Conservation (phyloP, 2,797 vertebrate genomes). For the Aselliscus stoliczkanus region DNA sequence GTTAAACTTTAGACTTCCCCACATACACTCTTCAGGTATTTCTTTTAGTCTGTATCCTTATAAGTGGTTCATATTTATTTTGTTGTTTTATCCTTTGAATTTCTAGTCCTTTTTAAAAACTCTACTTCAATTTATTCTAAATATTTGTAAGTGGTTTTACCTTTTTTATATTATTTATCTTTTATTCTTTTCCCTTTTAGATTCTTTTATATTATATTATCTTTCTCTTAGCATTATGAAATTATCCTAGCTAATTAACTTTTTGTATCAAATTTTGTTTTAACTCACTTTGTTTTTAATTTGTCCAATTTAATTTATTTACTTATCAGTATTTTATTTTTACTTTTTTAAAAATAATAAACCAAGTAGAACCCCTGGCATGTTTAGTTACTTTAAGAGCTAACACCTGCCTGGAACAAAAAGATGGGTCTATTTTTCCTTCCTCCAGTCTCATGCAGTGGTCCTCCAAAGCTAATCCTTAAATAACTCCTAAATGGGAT, state of each 20-base stretch:
- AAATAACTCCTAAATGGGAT: background rate
- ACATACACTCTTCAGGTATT: background rate
- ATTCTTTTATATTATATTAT: background rate
- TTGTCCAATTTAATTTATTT: background rate
- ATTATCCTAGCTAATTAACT: background rate
- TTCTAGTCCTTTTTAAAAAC: background rate
- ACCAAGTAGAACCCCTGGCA: background rate
- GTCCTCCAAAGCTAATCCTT: background rate
- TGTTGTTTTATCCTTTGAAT: background rate
- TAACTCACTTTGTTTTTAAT: background rate
- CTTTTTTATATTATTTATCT: background rate
- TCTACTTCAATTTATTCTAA: background rate
- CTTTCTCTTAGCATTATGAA: background rate
- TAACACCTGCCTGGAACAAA: background rate
- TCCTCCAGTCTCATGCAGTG: background rate
- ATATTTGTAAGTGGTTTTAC: background rate
- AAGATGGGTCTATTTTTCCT: background rate
- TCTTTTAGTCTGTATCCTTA: background rate
- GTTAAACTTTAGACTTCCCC: background rate
- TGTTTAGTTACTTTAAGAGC: background rate
- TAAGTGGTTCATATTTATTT: background rate
- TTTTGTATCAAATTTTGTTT: background rate
- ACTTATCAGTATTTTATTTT: background rate
- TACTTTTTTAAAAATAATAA: background rate
- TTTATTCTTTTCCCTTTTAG: background rate